Conservation (phyloP, 2,797 vertebrate genomes). For the Labeo calbasu region DNA sequence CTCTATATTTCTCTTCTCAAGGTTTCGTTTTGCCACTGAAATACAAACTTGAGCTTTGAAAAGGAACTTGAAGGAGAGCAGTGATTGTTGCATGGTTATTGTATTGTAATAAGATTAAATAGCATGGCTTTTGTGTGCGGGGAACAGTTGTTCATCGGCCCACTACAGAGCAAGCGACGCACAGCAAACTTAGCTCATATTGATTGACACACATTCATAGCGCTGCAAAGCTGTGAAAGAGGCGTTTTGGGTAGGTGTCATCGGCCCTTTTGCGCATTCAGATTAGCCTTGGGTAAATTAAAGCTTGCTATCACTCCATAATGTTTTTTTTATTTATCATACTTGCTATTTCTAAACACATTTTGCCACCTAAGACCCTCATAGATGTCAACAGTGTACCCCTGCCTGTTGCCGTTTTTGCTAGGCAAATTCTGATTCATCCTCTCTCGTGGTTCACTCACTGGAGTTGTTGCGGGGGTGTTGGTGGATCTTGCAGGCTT, state of each 20-base stretch:
- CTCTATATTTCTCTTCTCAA: neutral
- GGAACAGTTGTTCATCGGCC: conserved; percentile 50
- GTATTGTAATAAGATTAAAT: conserved; percentile 48
- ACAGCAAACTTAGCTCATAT: conserved; percentile 49
- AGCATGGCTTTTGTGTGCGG: conserved; percentile 40
- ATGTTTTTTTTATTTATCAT: neutral
- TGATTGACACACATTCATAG: conserved; percentile 60
- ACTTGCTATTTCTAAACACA: neutral
- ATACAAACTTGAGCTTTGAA: neutral
- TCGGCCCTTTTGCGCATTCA: conserved; percentile 44
- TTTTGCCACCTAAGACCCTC: neutral
- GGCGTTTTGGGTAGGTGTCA: conserved; percentile 42
- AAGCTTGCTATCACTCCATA: neutral
- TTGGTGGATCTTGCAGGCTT: conserved; percentile 36
- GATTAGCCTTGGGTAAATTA: conserved; percentile 30
- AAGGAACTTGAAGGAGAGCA: neutral
- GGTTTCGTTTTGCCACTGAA: neutral
- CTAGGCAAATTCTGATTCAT: neutral
- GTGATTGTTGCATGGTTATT: conserved; percentile 19
- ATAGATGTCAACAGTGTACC: neutral
- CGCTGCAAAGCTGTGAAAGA: conserved; percentile 36
- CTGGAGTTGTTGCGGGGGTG: conserved; percentile 32
- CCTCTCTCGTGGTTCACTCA: conserved; percentile 23
- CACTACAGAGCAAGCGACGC: conserved; percentile 46
- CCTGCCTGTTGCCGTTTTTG: conserved; percentile 7